A percentile compares a stretch with the other conserved stretches of the same genome.
Evolutionary conservation across 2,797 vertebrate species (phyloP).

Genomic region (Bradypodion pumilum): DNA sequence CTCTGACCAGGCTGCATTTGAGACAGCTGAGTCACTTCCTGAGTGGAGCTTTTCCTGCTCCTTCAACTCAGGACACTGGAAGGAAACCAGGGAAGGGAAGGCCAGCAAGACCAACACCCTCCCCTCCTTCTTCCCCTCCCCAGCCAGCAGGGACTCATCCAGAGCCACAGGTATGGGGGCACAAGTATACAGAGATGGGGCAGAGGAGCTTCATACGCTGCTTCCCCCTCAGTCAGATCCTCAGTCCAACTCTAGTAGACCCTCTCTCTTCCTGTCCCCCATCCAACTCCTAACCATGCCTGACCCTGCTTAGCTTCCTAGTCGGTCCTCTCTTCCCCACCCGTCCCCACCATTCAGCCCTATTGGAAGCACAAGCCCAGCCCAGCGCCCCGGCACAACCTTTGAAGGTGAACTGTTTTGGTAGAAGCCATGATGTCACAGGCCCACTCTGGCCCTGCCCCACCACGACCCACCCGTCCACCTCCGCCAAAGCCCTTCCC

Average conservation of each 20-base stretch:
- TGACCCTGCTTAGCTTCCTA: not conserved
- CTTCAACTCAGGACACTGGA: constrained; percentile 24
- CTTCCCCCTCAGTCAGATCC: not conserved
- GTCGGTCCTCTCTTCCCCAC: not conserved
- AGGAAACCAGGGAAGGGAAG: constrained; percentile 10
- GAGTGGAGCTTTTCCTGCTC: not conserved
- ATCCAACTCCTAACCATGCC: not conserved
- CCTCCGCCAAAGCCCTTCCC: constrained; percentile 48
- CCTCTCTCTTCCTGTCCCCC: not conserved
- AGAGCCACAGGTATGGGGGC: no score
- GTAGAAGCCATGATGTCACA: not conserved
- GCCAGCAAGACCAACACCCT: no score
- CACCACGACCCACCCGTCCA: constrained; percentile 23
- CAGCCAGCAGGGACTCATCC: no score
- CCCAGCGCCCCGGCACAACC: not conserved
- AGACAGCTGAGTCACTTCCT: constrained; percentile 36
- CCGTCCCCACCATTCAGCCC: not conserved
- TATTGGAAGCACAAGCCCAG: no score
- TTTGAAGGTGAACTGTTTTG: not conserved
- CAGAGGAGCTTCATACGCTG: no score
- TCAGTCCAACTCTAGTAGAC: not conserved
- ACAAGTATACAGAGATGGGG: no score
- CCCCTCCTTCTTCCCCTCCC: no score
- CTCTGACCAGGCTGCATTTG: not conserved
- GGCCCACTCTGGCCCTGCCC: not conserved